A percentile compares a stretch with the other conserved stretches of the same genome.
Evolutionary conservation across 2,888 invertebrate genomes (phyloP).

Genomic region (Alitta virens): DNA sequence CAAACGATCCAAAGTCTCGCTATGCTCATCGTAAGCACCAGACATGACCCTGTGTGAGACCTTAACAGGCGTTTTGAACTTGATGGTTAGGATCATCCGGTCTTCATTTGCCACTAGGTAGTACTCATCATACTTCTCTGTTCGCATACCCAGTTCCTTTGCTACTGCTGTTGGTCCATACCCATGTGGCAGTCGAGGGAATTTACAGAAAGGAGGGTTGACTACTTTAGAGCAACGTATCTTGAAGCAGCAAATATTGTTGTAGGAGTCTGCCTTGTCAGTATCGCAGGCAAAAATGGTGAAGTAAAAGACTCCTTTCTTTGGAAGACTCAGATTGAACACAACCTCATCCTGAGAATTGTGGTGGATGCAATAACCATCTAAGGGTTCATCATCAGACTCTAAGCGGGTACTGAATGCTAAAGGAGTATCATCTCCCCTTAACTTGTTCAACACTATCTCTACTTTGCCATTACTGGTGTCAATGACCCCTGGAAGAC

Average conservation of each 20-base stretch:
- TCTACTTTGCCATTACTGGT: slow-evolving; percentile 45
- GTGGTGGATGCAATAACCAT: slow-evolving; percentile 27
- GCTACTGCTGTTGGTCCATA: slow-evolving; percentile 19
- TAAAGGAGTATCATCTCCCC: slow-evolving; percentile 22
- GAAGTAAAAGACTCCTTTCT: slow-evolving; percentile 20
- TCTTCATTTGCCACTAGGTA: slow-evolving; percentile 30
- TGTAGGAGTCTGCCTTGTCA: slow-evolving; percentile 18
- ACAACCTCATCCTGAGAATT: slow-evolving; percentile 3
- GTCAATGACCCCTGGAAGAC: slow-evolving; percentile 46
- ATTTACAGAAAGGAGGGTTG: slow-evolving; percentile 22
- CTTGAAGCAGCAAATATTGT: slow-evolving; percentile 23
- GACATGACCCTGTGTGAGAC: slow-evolving; percentile 36
- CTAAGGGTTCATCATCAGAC: slow-evolving; percentile 38
- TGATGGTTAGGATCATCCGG: slow-evolving; percentile 46
- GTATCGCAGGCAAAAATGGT: slow-evolving; percentile 32
- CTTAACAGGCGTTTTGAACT: slow-evolving; percentile 40
- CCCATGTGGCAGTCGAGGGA: slow-evolving; percentile 23
- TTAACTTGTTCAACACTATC: slow-evolving; percentile 42
- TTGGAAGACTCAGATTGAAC: slow-evolving; percentile 22
- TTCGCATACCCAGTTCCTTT: slow-evolving; percentile 17
- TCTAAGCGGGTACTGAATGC: slow-evolving; percentile 48
- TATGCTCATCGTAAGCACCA: neutral
- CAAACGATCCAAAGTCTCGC: slow-evolving; percentile 35
- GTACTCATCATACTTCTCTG: slow-evolving; percentile 20
- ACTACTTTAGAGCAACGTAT: slow-evolving; percentile 18